A percentile compares a stretch with the other conserved stretches of the same genome.
phyloP scores from a whole-genome alignment of 2,888 invertebrate genomes.

The Sericinus montela region DNA sequence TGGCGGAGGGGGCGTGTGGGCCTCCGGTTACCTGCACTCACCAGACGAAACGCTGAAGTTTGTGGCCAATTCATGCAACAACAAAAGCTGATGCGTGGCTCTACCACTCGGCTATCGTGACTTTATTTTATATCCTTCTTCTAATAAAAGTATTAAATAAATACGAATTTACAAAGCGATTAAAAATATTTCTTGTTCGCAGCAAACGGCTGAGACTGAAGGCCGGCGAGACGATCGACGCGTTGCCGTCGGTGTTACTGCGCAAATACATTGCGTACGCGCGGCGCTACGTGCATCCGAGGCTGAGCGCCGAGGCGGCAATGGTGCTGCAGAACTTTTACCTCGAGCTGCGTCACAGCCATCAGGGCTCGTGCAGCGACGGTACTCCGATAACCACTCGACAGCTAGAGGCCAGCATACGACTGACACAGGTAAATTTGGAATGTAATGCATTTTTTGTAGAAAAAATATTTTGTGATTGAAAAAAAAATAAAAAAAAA shows the following conservation, averaged over 20 bases:
- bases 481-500: no score
- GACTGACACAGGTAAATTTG: constrained; percentile 84
- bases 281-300: constrained; percentile 91
- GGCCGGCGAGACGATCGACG: constrained; percentile 82
- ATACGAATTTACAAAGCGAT: no score
- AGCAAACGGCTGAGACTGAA: constrained; percentile 81
- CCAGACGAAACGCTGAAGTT: no score
- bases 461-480: no score
- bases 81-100: no score
- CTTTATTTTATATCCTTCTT: no score
- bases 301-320: constrained; percentile 85
- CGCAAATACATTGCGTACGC: constrained; percentile 96
- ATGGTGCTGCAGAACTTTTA: constrained; percentile 88
- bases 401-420: constrained; percentile 92
- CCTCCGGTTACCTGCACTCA: no score
- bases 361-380: constrained; percentile 82
- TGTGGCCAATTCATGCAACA: no score
- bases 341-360: constrained; percentile 84
- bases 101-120: no score
- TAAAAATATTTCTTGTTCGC: constrained; percentile 30
- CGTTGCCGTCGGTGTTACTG: constrained; percentile 86
- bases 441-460: no score
- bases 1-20: no score
- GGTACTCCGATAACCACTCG: constrained; percentile 88
- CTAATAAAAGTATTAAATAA: no score